A percentile compares a stretch with the other conserved stretches of the same genome.
Conservation (phyloP, 2,797 vertebrate species). For the Scarus forsteni region DNA sequence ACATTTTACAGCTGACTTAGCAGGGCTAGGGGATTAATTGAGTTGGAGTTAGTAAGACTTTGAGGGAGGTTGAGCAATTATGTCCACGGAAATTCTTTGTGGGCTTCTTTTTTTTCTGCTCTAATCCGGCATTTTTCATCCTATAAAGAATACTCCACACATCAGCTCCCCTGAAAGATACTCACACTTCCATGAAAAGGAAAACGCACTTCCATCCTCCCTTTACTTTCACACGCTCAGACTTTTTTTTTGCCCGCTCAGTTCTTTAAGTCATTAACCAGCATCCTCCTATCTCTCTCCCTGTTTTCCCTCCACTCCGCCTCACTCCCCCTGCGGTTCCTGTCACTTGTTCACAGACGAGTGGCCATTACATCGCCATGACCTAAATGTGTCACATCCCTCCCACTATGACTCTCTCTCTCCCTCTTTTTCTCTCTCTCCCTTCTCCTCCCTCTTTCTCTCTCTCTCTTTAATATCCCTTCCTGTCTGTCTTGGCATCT, state of each 20-base stretch:
- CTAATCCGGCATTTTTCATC: conserved; percentile 18
- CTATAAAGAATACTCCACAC: conserved; percentile 4
- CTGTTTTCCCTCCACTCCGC: conserved; percentile 46
- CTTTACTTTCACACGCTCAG: conserved; percentile 8
- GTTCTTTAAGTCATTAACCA: conserved; percentile 76
- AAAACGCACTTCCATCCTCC: conserved; percentile 7
- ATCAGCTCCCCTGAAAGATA: conserved; percentile 5
- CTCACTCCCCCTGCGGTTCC: conserved; percentile 77
- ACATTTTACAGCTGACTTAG: conserved; percentile 74
- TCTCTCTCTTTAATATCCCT: conserved; percentile 43
- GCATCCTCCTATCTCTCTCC: conserved; percentile 69
- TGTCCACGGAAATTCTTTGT: conserved; percentile 28
- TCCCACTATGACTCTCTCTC: conserved; percentile 62
- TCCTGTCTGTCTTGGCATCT: conserved; percentile 62
- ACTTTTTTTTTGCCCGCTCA: conserved; percentile 57
- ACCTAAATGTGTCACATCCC: conserved; percentile 87
- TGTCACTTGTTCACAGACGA: conserved; percentile 88
- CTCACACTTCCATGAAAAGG: conserved; percentile 19
- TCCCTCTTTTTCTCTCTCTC: conserved; percentile 46
- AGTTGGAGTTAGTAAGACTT: conserved; percentile 49
- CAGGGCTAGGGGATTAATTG: conserved; percentile 69
- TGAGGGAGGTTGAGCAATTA: conserved; percentile 42
- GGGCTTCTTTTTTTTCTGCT: conserved; percentile 14
- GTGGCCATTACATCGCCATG: conserved; percentile 86
- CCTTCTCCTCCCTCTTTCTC: conserved; percentile 32